Evolutionary conservation across 2,113 vertebrate species (phyloP).

Genomic region (Cygnus buccinator): DNA sequence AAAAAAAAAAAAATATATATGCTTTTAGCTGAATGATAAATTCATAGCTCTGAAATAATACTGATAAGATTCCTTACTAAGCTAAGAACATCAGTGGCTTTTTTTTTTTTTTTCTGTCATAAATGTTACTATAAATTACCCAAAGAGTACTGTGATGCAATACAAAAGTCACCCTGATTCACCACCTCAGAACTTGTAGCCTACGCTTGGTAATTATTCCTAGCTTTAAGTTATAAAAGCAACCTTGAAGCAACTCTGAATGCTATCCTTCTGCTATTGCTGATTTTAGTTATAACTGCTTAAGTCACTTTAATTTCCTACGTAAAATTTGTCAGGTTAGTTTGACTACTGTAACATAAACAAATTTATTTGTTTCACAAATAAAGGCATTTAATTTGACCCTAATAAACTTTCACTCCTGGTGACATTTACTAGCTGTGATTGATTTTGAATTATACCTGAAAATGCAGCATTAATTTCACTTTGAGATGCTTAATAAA

Average conservation of each 20-base stretch:
- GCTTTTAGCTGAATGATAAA: conserved; percentile 7
- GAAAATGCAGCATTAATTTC: neutral
- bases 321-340: neutral
- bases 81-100: neutral
- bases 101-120: neutral
- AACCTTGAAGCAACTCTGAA: conserved; percentile 43
- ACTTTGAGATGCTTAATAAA: neutral
- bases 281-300: neutral
- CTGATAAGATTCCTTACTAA: neutral
- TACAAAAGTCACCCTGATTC: neutral
- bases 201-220: neutral
- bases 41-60: neutral
- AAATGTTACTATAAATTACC: neutral
- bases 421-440: neutral
- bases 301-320: neutral
- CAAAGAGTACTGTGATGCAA: neutral
- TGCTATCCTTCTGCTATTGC: neutral
- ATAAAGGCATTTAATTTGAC: conserved; percentile 13
- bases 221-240: neutral
- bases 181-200: conserved; percentile 45
- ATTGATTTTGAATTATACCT: conserved; percentile 1
- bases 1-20: neutral
- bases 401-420: neutral
- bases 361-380: neutral
- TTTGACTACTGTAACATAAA: neutral